Conservation (phyloP, 2,888 invertebrate species). For the Cecidostiba fungosa region DNA sequence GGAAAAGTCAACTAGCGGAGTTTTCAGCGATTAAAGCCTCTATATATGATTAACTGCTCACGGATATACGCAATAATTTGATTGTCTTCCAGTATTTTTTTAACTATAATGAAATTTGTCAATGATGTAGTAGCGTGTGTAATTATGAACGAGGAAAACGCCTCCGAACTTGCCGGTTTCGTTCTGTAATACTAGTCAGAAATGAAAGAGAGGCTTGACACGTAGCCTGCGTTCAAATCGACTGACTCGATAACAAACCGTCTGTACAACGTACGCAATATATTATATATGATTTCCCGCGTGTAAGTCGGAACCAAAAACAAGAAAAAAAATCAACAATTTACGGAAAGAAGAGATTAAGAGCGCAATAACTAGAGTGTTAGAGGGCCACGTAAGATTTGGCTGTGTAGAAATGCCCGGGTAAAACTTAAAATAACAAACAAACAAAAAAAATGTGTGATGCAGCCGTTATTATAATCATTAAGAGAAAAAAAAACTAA, state of each 20-base stretch:
- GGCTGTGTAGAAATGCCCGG: constrained; percentile 44
- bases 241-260: constrained; percentile 56
- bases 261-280: constrained; percentile 37
- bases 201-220: neutral
- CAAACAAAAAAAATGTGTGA: constrained; percentile 4
- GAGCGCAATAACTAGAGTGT: constrained; percentile 39
- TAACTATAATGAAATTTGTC: neutral
- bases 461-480: neutral
- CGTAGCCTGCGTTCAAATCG: constrained; percentile 22
- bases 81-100: constrained; percentile 40
- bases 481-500: constrained; percentile 15
- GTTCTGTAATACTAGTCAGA: neutral
- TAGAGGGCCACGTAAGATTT: constrained; percentile 34
- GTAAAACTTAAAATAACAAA: constrained; percentile 23
- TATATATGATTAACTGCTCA: neutral
- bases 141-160: constrained; percentile 9
- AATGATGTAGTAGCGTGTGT: neutral
- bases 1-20: neutral
- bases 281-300: constrained; percentile 30
- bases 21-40: neutral
- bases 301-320: neutral
- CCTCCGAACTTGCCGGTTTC: neutral
- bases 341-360: constrained; percentile 59
- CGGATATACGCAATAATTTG: neutral
- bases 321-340: neutral